Conservation (phyloP, 30 jellyfish, hydroid and myxozoan species). For the Pelagia noctiluca region DNA sequence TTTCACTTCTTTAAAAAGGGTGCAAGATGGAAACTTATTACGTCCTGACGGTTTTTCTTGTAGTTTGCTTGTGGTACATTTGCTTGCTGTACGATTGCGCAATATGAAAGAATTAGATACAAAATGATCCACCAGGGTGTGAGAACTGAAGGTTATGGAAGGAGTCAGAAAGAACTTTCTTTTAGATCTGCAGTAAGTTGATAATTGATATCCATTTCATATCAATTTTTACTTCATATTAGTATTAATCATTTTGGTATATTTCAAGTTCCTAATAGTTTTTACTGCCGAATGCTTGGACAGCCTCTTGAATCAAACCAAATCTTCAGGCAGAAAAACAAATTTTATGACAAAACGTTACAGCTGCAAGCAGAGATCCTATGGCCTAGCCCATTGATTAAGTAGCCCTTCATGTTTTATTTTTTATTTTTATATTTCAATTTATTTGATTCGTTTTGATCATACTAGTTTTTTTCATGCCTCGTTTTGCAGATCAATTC, state of each 20-base stretch:
- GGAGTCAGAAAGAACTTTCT: conserved; percentile 56
- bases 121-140: conserved; percentile 38
- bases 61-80: conserved; percentile 81
- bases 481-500: conserved; percentile 53
- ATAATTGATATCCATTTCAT: not conserved
- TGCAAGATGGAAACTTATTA: not conserved
- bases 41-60: not conserved
- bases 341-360: not conserved
- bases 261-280: not conserved
- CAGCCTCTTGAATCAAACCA: not conserved
- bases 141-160: conserved; percentile 51
- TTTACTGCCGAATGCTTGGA: too few species aligned
- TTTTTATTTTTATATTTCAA: not conserved
- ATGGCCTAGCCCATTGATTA: too few species aligned
- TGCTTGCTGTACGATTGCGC: conserved; percentile 84
- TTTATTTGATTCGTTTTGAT: conserved; percentile 8
- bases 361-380: too few species aligned
- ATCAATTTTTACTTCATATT: not conserved
- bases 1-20: not conserved
- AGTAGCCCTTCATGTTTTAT: not conserved
- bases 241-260: not conserved
- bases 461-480: not conserved
- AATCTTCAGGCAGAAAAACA: not conserved
- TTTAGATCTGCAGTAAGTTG: conserved; percentile 62
- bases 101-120: conserved; percentile 73